Base-by-base conservation (phyloP, 1,140 invertebrate genomes). In the Neelides sp. region DNA sequence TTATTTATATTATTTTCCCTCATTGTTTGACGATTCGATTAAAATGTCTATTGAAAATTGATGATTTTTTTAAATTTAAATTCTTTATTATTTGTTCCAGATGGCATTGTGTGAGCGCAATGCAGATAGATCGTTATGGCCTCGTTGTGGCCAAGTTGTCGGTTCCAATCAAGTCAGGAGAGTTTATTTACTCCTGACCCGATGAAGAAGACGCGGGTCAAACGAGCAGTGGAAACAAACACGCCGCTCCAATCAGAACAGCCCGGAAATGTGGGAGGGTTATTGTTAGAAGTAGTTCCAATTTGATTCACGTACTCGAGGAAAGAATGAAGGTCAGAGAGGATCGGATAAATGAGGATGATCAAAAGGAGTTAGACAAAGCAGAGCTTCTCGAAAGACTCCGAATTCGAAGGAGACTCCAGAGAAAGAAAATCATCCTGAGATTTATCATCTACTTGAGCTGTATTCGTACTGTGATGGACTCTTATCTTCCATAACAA, bases 41-140 rank as follows among this genome's bases (percentile, higher is more conserved):
- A 13, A 13, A 4, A 20, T 46, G 12, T 15, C 27, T 12, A 7
- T 20, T 15, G 24, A 10, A 34, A 30, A 12, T 46, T 8, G 4
- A 32, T 10, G 34, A 30, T 20, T 46, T 42, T 45, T 4, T 45
- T 12, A 45, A 5, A 20, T 26, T 19, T 39, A 39, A 20, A 39
- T 7, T 39, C 8, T n/a, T 7, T 7, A 4, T 45, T 45, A 32
- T 45, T 19, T 7, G 28, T 22, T 54, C 15, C 27, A 61, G 55
- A 48, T 67, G 66, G 65, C 65, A 66, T 42, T 65, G 64, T 51
- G 64, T 63, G 2, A 59, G 62, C 36, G 54, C 63, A 26, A 65
- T 67, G 65, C 65, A 66, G 45, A 62, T 66, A 17, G 57, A 63
- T 17, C 61, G 64, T 8, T 61, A 61, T 43, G 64, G 63, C 7